These are phyloP conservation scores for Siphlonurus alternatus DNA, from an alignment of 2,888 invertebrate genomes.

Conservation along the genomic window DNA sequence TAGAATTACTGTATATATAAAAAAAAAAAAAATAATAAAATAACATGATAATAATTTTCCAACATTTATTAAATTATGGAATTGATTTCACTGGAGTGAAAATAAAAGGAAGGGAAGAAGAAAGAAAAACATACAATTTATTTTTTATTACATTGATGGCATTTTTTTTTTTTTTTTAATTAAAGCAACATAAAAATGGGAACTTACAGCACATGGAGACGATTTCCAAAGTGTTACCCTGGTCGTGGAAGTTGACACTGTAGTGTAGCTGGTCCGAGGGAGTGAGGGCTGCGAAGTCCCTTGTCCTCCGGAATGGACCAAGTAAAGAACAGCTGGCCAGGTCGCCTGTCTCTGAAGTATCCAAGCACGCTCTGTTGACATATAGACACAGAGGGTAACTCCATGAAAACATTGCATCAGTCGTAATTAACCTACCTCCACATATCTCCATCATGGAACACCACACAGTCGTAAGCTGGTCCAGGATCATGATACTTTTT, in stretches of 20 bases:
- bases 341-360: slow-evolving; percentile 68
- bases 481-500: slow-evolving; percentile 79
- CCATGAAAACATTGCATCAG: too few species aligned
- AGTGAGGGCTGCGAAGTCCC: slow-evolving; percentile 60
- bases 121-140: too few species aligned
- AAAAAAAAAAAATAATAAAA: too few species aligned
- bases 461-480: slow-evolving; percentile 81
- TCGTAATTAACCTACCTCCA: slow-evolving; percentile 61
- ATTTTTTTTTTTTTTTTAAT: too few species aligned
- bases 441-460: slow-evolving; percentile 79
- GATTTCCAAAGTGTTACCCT: slow-evolving; percentile 80
- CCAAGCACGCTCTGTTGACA: slow-evolving; percentile 53
- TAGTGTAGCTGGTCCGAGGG: slow-evolving; percentile 68
- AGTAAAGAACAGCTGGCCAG: slow-evolving; percentile 57
- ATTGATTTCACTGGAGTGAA: too few species aligned
- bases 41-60: too few species aligned
- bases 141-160: too few species aligned
- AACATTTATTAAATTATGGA: too few species aligned
- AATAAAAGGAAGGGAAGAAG: too few species aligned
- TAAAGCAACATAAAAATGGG: not conserved
- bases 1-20: too few species aligned
- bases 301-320: slow-evolving; percentile 64
- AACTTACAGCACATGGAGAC: slow-evolving; percentile 86
- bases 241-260: slow-evolving; percentile 79
- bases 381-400: too few species aligned